Percentiles rank a stretch among this genome's conserved stretches.
Evolutionary conservation across 1,140 invertebrate genomes (phyloP).

Genomic region (Brachionus rubens): DNA sequence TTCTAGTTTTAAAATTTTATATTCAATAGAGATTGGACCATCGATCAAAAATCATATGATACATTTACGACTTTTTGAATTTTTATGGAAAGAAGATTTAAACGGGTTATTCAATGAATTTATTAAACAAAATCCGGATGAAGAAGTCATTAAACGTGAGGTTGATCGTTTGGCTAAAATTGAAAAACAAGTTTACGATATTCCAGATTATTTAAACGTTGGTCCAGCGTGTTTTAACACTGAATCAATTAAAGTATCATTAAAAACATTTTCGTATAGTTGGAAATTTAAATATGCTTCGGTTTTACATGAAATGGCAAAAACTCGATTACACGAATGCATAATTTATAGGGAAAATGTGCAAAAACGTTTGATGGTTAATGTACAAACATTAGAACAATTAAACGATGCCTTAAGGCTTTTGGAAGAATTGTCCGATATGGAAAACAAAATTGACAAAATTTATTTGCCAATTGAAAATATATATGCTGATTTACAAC

Average conservation of each 20-base stretch:
- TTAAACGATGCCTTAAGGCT: constrained; percentile 57
- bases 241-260: constrained; percentile 57
- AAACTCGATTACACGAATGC: constrained; percentile 55
- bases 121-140: constrained; percentile 54
- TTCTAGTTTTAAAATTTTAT: not conserved
- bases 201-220: constrained; percentile 53
- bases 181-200: constrained; percentile 55
- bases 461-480: constrained; percentile 61
- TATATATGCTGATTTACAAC: constrained; percentile 56
- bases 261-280: constrained; percentile 58
- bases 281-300: constrained; percentile 60
- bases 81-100: constrained; percentile 60
- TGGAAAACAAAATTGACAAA: constrained; percentile 60
- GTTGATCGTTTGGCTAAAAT: constrained; percentile 48
- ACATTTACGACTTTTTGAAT: constrained; percentile 59
- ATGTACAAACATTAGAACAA: constrained; percentile 57
- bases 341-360: constrained; percentile 56
- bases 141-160: constrained; percentile 52
- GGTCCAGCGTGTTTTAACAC: constrained; percentile 56
- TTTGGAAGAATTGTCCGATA: constrained; percentile 58
- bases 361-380: constrained; percentile 53
- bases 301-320: constrained; percentile 58
- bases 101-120: constrained; percentile 59
- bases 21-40: constrained; percentile 52
- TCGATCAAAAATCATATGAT: constrained; percentile 55